phyloP scores from a whole-genome alignment of 2,113 vertebrate genomes.

The Suricata suricatta region DNA sequence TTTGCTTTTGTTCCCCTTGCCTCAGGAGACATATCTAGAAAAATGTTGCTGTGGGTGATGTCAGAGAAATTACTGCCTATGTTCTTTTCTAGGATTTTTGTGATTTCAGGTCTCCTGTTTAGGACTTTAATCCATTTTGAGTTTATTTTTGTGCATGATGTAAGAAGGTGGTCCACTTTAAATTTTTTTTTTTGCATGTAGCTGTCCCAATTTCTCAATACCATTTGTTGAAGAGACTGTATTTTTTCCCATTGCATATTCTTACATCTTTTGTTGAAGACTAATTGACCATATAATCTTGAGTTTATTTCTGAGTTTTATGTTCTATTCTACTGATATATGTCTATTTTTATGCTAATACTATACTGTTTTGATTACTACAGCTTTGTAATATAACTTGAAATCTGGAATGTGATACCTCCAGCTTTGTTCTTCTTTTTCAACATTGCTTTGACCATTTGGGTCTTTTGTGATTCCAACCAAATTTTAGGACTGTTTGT shows the following conservation, averaged over 20 bases:
- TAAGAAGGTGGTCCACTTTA: not conserved
- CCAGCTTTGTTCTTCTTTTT: not conserved
- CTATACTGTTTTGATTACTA: not conserved
- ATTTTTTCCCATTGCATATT: not conserved
- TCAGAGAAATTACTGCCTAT: not conserved
- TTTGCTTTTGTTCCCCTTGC: not conserved
- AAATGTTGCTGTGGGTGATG: not conserved
- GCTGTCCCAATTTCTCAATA: not conserved
- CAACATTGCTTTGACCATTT: not conserved
- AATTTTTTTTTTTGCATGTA: not conserved
- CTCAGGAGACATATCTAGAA: not conserved
- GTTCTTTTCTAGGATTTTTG: not conserved
- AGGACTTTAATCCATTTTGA: not conserved
- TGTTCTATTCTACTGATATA: not conserved
- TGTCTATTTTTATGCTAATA: not conserved
- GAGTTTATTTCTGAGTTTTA: not conserved
- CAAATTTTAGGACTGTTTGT: not conserved
- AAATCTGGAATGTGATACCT: not conserved
- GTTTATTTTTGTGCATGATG: not conserved
- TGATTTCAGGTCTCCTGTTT: not conserved
- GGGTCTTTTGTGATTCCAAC: not conserved
- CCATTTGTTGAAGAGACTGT: not conserved
- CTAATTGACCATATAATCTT: not conserved
- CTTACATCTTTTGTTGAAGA: not conserved
- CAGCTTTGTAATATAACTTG: not conserved